These are phyloP conservation scores for Clepsis dumicolana DNA, from an alignment of 2,888 invertebrate genomes.

Conservation along the genomic window DNA sequence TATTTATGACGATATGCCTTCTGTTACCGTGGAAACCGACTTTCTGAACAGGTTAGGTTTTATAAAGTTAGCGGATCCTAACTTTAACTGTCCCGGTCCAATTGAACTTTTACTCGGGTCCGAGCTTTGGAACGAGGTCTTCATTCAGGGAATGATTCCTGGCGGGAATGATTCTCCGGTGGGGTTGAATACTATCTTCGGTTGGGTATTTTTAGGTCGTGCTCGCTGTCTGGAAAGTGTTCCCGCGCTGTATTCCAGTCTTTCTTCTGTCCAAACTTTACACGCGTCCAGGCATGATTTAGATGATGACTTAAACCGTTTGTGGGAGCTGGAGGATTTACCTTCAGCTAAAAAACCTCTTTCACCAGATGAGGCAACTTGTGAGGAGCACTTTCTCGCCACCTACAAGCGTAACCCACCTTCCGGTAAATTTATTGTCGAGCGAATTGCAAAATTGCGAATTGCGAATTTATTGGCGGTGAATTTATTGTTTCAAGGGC, in stretches of 20 bases:
- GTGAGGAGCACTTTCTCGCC: neutral
- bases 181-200: slow-evolving; percentile 32
- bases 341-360: neutral
- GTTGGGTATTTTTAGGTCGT: too few relatives aligned
- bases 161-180: neutral
- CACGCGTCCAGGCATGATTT: neutral
- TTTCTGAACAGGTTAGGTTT: neutral
- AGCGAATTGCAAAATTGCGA: too few relatives aligned
- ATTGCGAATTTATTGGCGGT: too few relatives aligned
- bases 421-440: neutral
- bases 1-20: slow-evolving; percentile 3
- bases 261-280: slow-evolving; percentile 2
- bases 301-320: slow-evolving; percentile 3
- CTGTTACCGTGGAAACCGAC: neutral
- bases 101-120: slow-evolving; percentile 42
- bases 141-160: neutral
- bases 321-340: neutral
- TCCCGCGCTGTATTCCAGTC: slow-evolving; percentile 10
- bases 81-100: slow-evolving; percentile 35
- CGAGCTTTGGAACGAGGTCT: slow-evolving; percentile 16
- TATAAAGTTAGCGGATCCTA: slow-evolving; percentile 41
- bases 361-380: neutral
- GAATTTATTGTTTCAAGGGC: neutral
- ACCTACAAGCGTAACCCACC: neutral
- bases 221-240: slow-evolving; percentile 8